Conservation (phyloP, 2,888 invertebrate genomes). For the Monopis laevigella region DNA sequence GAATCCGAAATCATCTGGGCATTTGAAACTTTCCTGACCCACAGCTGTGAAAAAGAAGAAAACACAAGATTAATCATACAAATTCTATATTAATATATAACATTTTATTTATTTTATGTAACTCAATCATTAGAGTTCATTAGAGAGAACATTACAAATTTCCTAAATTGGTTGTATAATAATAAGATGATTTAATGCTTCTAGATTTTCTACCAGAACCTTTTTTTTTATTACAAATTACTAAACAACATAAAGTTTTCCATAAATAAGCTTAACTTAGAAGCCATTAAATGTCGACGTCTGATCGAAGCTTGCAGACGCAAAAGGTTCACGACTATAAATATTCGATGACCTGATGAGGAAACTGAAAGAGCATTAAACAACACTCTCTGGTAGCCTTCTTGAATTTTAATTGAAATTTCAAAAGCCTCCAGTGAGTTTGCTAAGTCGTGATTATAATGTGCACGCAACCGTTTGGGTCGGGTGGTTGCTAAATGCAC, state of each 20-base stretch:
- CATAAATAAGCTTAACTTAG: too few species aligned
- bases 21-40: constrained; percentile 88
- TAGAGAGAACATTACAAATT: too few species aligned
- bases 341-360: constrained; percentile 5
- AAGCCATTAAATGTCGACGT: background rate
- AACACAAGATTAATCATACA: too few species aligned
- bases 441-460: constrained; percentile 36
- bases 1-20: constrained; percentile 94
- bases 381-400: constrained; percentile 16
- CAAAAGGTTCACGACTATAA: constrained; percentile 3
- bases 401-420: constrained; percentile 52
- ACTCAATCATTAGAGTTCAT: too few species aligned
- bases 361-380: constrained; percentile 1
- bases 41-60: constrained; percentile 60
- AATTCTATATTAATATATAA: too few species aligned
- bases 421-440: constrained; percentile 40
- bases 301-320: background rate
- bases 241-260: too few species aligned
- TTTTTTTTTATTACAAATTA: too few species aligned
- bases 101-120: too few species aligned
- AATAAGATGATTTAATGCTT: too few species aligned
- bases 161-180: too few species aligned
- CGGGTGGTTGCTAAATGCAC: constrained; percentile 25
- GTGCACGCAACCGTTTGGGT: constrained; percentile 12
- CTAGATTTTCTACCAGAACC: too few species aligned